phyloP scores from a whole-genome alignment of 2,113 vertebrate genomes.

The Mustela lutreola region DNA sequence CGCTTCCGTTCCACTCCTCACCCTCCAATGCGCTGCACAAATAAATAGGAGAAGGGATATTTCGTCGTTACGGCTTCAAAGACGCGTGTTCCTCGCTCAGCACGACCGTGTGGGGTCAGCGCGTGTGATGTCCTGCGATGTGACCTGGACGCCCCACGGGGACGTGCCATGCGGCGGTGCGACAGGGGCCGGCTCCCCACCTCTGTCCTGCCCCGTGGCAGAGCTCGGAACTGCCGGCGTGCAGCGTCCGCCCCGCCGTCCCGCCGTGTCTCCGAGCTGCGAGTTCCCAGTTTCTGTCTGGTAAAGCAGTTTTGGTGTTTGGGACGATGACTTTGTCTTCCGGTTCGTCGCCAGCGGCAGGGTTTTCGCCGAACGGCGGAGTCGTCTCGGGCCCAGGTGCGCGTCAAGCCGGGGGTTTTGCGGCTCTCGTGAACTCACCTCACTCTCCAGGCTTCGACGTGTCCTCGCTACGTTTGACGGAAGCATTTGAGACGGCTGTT shows the following conservation, averaged over 20 bases:
- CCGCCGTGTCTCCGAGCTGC: too few species aligned
- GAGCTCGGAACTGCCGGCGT: too few species aligned
- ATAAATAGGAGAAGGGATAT: not conserved
- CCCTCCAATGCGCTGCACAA: fast-evolving
- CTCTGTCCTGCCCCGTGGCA: too few species aligned
- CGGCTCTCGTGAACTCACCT: not conserved
- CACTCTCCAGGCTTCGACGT: too few species aligned
- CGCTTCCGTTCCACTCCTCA: not conserved
- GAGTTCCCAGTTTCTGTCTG: too few species aligned
- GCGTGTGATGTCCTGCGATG: fast-evolving
- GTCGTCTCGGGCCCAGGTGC: fast-evolving
- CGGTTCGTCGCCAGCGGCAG: too few species aligned
- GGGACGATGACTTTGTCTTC: not conserved
- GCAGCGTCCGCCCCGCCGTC: too few species aligned
- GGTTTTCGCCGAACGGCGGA: not conserved
- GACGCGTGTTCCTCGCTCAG: not conserved
- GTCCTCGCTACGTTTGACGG: not conserved
- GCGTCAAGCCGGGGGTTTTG: fast-evolving
- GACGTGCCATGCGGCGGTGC: too few species aligned
- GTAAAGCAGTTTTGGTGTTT: fast-evolving
- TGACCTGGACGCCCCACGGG: fast-evolving
- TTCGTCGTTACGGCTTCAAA: fast-evolving
- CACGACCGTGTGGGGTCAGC: too few species aligned
- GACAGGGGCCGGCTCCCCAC: fast-evolving
- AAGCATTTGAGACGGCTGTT: not conserved